Base-by-base conservation (phyloP, 2,797 vertebrate genomes). In the Macrochelys suwanniensis region DNA sequence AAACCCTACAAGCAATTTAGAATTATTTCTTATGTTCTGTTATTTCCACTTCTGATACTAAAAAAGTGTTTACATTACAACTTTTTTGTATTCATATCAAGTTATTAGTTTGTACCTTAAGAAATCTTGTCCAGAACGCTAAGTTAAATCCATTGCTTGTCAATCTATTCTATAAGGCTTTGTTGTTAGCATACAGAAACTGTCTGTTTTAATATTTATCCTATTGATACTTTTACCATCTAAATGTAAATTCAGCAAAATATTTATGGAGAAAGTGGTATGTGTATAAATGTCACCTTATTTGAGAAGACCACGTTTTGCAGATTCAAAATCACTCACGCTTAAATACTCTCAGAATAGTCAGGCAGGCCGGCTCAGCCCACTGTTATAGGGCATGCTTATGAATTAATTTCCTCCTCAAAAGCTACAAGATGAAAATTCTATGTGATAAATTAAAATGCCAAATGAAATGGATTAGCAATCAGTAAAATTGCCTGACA, bases 391-490 rank as follows among this genome's bases (percentile, higher is more conserved):
- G 94, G 92, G 95, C 95, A 95, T 93, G 91, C 85, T 97, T 98
- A 96, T 97, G 94, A 98, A 97, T 97, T 98, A 97, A 98, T 98
- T 97, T 97, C 92, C 97, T 96, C 97, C 89, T 97, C 93, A 88
- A 97, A 97, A 97, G 94, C 89, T 95, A 96, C 56, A 96, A 97
- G 92, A 98, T 97, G 94, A 96, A 97, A 97, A 97, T 97, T 98
- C 93, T 93, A 87, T 97, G 95, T 97, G 96, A 98, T 97, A 98
- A 98, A 98, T 98, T 98, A 98, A 97, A 96, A 97, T 98, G 97
- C 97, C 97, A 98, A 98, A 98, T 80, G 92, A 97, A 98, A 98
- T 95, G 97, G 98, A 99, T 98, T 98, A 98, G 97, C 84, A 97
- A 98, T 98, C 98, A 98, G 97, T 95, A 95, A 98, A 98, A 98